Evolutionary conservation across 2,888 invertebrate genomes (phyloP).

Genomic region (Tridacna gigas): DNA sequence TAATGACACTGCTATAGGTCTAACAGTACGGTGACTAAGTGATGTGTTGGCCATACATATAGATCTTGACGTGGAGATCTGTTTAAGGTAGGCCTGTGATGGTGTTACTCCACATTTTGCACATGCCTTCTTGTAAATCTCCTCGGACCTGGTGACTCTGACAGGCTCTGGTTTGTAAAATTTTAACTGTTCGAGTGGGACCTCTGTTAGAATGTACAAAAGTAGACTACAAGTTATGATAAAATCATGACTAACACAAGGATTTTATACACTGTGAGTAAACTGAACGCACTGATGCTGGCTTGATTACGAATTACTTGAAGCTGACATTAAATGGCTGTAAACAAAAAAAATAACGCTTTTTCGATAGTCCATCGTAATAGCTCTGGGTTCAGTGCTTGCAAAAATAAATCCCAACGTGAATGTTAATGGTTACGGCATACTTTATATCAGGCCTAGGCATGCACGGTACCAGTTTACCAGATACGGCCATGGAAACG

Average conservation of each 20-base stretch:
- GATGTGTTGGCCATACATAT: conserved; percentile 58
- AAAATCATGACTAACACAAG: background rate
- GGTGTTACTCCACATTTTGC: conserved; percentile 64
- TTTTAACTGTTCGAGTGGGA: conserved; percentile 59
- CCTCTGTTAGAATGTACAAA: conserved; percentile 44
- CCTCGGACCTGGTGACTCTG: conserved; percentile 55
- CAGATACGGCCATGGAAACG: no score
- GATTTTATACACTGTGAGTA: no score
- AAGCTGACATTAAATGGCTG: no score
- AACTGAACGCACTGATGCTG: no score
- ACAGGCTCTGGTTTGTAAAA: conserved; percentile 35
- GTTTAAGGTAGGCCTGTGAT: conserved; percentile 68
- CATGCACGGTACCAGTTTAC: no score
- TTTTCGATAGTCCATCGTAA: no score
- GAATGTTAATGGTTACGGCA: no score
- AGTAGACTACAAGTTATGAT: background rate
- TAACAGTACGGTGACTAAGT: conserved; percentile 59
- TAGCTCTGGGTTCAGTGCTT: no score
- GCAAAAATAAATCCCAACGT: no score
- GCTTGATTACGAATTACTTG: no score
- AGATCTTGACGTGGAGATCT: conserved; percentile 41
- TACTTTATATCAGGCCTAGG: no score
- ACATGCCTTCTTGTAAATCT: conserved; percentile 70
- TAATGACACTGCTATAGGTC: conserved; percentile 73
- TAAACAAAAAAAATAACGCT: no score